Conservation (phyloP, 1,140 invertebrate species). For the Ericerus pela region DNA sequence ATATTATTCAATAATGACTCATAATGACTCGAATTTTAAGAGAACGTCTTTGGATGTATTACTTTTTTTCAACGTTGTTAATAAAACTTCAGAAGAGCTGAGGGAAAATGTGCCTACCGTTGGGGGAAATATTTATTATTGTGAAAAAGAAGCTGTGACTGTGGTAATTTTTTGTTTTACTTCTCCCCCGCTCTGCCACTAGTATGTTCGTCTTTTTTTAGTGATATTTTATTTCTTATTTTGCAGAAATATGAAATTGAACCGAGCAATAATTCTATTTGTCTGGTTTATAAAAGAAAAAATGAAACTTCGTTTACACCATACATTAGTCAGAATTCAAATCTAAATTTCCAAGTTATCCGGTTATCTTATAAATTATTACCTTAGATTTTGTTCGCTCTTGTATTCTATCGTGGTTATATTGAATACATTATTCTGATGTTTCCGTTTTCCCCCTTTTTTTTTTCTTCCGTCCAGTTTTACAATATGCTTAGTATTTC, state of each 20-base stretch:
- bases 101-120: neutral
- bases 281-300: neutral
- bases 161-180: too few species aligned
- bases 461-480: neutral
- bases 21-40: neutral
- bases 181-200: too few species aligned
- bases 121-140: neutral
- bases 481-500: neutral
- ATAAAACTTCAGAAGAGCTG: neutral
- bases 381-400: neutral
- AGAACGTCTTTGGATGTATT: neutral
- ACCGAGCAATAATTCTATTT: neutral
- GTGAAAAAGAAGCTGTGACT: too few species aligned
- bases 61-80: neutral
- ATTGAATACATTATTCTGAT: neutral
- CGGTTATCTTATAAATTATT: too few species aligned
- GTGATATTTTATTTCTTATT: neutral
- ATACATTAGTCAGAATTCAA: neutral
- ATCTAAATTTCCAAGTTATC: neutral
- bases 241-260: constrained; percentile 2
- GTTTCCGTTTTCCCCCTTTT: neutral
- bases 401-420: neutral
- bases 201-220: too few species aligned
- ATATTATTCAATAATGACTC: neutral
- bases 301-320: neutral